A percentile compares a stretch with the other conserved stretches of the same genome.
phyloP scores from a whole-genome alignment of 2,888 invertebrate species.

The Drosophila birchii region DNA sequence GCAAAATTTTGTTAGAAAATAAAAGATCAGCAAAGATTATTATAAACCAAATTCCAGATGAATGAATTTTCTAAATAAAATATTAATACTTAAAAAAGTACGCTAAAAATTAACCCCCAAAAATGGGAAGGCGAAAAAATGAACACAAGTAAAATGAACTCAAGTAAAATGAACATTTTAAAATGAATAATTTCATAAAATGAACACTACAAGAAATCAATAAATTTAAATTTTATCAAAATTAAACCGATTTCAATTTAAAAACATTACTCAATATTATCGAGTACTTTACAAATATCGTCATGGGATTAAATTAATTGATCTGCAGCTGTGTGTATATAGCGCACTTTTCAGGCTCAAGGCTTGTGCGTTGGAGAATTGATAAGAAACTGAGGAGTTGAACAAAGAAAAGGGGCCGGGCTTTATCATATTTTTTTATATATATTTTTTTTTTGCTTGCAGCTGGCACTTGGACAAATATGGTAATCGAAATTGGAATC shows the following conservation, averaged over 20 bases:
- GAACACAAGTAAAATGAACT: neutral
- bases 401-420: slow-evolving; percentile 22
- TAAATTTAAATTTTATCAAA: no score
- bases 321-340: slow-evolving; percentile 27
- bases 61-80: neutral
- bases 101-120: neutral
- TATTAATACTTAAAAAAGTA: neutral
- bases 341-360: slow-evolving; percentile 68
- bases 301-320: slow-evolving; percentile 2
- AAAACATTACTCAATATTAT: neutral
- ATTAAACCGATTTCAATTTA: neutral
- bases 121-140: neutral
- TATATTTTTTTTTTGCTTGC: slow-evolving; percentile 30
- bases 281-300: neutral
- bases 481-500: slow-evolving; percentile 9
- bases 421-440: slow-evolving; percentile 18
- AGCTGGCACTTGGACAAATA: slow-evolving; percentile 72
- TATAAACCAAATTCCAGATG: neutral
- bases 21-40: neutral
- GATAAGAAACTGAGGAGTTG: slow-evolving; percentile 26
- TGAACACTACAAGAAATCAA: neutral
- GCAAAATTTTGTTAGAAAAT: neutral
- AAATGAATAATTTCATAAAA: neutral
- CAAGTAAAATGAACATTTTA: neutral
- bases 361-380: slow-evolving; percentile 48